Evolutionary conservation across 2,888 invertebrate genomes (phyloP).

Genomic region (Idaea aversata): DNA sequence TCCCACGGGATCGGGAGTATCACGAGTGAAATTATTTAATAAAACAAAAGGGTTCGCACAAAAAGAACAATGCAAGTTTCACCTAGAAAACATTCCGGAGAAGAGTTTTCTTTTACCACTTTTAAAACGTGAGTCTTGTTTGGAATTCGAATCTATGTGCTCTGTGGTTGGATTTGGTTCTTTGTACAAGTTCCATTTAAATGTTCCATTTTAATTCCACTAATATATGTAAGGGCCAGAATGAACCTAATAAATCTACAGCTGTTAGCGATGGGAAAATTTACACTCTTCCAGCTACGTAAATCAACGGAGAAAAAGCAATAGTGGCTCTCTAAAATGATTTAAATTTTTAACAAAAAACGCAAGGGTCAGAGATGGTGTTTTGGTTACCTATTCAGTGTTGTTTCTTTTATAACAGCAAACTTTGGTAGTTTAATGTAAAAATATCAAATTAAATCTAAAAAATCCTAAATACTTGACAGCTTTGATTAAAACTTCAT

Average conservation of each 20-base stretch:
- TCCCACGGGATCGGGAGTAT: too few species aligned
- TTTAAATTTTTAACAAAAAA: background rate
- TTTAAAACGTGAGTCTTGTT: background rate
- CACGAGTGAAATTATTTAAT: background rate
- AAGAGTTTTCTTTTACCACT: background rate
- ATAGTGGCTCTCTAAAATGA: background rate
- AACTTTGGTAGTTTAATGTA: background rate
- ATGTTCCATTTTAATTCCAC: conserved; percentile 5
- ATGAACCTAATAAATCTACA: background rate
- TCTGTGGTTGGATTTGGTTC: background rate
- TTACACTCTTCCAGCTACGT: conserved; percentile 4
- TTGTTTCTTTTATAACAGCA: too few species aligned
- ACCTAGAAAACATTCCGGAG: background rate
- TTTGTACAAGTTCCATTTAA: background rate
- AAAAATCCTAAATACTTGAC: background rate
- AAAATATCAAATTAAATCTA: background rate
- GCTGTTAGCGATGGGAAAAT: conserved; percentile 8
- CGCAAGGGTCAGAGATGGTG: background rate
- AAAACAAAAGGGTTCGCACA: background rate
- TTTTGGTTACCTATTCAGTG: too few species aligned
- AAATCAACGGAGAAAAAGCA: conserved; percentile 6
- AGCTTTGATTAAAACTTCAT: conserved; percentile 1
- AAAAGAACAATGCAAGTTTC: background rate
- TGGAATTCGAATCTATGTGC: conserved; percentile 2
- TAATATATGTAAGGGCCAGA: conserved; percentile 8